Evolutionary conservation across 2,113 vertebrate species (phyloP).

Genomic region (Neoarius graeffei): DNA sequence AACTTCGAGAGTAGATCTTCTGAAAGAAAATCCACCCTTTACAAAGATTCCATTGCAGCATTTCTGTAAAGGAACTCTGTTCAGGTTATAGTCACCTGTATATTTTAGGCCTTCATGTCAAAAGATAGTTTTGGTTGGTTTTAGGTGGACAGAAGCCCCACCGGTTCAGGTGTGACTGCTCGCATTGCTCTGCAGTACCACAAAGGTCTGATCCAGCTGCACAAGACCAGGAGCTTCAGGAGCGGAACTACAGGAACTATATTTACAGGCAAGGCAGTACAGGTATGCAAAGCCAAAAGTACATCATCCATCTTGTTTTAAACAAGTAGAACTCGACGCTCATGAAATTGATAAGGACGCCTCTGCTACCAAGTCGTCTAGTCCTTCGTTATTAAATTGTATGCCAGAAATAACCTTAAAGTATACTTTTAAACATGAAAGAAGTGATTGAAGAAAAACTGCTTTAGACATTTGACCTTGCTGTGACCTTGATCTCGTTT

Average conservation of each 20-base stretch:
- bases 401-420: neutral
- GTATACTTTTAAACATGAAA: neutral
- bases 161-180: slow-evolving; percentile 92
- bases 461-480: neutral
- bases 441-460: neutral
- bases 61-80: neutral
- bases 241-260: slow-evolving; percentile 84
- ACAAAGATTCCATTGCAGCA: neutral
- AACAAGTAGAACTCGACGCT: neutral
- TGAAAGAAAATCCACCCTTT: neutral
- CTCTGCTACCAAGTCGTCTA: neutral
- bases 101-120: neutral
- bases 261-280: slow-evolving; percentile 86
- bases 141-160: slow-evolving; percentile 92
- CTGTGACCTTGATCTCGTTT: neutral
- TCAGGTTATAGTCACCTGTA: neutral
- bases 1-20: neutral
- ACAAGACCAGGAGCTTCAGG: slow-evolving; percentile 82
- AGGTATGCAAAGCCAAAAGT: slow-evolving; percentile 66
- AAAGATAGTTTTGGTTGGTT: neutral
- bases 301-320: neutral
- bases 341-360: neutral
- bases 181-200: slow-evolving; percentile 90
- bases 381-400: neutral
- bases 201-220: slow-evolving; percentile 84